phyloP scores from a whole-genome alignment of 2,113 vertebrate genomes.

The Lota lota region DNA sequence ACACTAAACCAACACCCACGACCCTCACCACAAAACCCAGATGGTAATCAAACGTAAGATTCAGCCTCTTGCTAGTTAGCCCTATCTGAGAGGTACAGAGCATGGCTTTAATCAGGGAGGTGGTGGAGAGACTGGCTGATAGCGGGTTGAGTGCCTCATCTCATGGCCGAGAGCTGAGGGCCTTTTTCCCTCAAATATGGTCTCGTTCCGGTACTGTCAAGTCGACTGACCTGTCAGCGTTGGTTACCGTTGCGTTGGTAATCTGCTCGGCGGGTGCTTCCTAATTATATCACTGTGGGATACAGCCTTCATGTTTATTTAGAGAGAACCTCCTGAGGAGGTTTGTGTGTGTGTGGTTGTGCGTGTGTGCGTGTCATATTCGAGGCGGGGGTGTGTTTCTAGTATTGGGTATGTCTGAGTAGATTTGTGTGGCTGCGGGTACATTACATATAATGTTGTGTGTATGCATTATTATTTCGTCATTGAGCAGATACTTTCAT shows the following conservation, averaged over 20 bases:
- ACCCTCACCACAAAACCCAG: background rate
- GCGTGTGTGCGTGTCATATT: background rate
- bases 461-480: too few species aligned
- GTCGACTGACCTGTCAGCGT: conserved; percentile 32
- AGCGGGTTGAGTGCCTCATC: background rate
- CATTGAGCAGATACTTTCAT: too few species aligned
- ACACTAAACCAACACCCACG: background rate
- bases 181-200: conserved; percentile 16
- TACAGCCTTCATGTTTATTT: conserved; percentile 37
- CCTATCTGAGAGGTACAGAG: background rate
- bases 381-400: too few species aligned
- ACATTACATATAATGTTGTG: too few species aligned
- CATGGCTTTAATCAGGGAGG: background rate
- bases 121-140: conserved; percentile 28
- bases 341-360: background rate
- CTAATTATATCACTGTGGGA: conserved; percentile 51
- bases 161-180: too few species aligned
- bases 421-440: too few species aligned
- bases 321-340: background rate
- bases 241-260: conserved; percentile 37
- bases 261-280: conserved; percentile 40
- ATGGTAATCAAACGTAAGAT: background rate
- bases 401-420: too few species aligned
- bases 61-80: background rate
- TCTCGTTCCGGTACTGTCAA: conserved; percentile 45